Evolutionary conservation across 2,797 vertebrate genomes (phyloP), one percentile per base, ranked within the genome.

Genomic region (Sebastes iracundus): DNA sequence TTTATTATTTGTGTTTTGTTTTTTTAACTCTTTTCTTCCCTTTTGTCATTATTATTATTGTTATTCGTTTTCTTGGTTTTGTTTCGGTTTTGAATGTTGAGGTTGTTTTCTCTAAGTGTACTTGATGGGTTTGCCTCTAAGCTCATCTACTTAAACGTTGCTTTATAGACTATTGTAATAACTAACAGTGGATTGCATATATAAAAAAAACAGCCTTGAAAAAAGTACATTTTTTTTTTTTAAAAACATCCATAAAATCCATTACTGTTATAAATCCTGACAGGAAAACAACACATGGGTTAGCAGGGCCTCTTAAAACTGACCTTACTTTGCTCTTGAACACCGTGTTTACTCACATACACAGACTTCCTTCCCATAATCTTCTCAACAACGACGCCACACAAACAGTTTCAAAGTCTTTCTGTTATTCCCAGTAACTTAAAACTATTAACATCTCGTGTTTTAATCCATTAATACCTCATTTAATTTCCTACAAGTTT

Each of bases 301-400:
- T 23, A 10, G 14, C 2, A 7, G 16, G 30, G 5, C n/a, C 6
- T 25, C 18, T 30, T 68, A 4, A 25, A 33, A 25, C 11, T 20
- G 8, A 38, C 12, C 23, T 55, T 78, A 63, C 80, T 68, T 84
- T 74, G 25, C 74, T 78, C 46, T 32, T 72, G 28, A 65, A 35
- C 65, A 46, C 59, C 12, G 13, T 75, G 35, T 66, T 56, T 52
- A 49, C 25, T 28, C 38, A 72, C 46, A 38, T 4, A 74, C 3
- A 38, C 28, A 55, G 52, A 58, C 80, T 94, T 94, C 93, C 93
- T 92, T 88, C 88, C 79, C 7, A 12, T 79, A 80, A 84, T 75
- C 81, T 77, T 63, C 85, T 74, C 61, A 71, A 83, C 87, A 88
- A 87, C 91, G 91, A 94, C 94, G 89, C 53, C 75, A 67, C 77